These are phyloP conservation scores for Xenopus petersii DNA, from an alignment of 2,797 vertebrate genomes.

Conservation along the genomic window DNA sequence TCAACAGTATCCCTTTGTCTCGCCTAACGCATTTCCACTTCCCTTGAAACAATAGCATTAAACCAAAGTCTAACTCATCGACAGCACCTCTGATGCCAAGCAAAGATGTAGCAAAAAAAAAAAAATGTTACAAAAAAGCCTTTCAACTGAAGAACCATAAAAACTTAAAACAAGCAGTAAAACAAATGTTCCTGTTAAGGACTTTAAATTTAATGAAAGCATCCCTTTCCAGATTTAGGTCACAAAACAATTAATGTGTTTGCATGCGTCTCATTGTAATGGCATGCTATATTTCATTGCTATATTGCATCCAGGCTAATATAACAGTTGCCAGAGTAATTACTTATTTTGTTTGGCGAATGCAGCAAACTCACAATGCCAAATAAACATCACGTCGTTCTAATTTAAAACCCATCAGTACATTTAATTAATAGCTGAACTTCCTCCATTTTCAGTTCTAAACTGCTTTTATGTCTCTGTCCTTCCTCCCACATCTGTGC, in stretches of 20 bases:
- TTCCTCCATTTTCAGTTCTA: constrained; percentile 23
- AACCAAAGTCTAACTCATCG: neutral
- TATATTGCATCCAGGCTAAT: constrained; percentile 40
- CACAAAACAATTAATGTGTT: constrained; percentile 50
- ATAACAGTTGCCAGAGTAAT: constrained; percentile 45
- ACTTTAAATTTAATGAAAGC: constrained; percentile 47
- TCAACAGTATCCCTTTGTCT: neutral
- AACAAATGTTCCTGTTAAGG: constrained; percentile 48
- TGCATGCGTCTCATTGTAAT: constrained; percentile 41
- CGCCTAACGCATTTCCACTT: neutral
- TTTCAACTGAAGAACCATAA: constrained; percentile 42
- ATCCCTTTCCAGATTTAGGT: constrained; percentile 37
- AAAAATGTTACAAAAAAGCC: constrained; percentile 34
- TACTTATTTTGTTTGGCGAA: constrained; percentile 48
- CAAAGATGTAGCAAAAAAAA: constrained; percentile 19
- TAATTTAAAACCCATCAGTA: constrained; percentile 50
- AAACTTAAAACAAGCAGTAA: constrained; percentile 47
- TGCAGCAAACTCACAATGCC: constrained; percentile 45
- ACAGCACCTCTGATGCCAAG: constrained; percentile 14
- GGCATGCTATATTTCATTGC: constrained; percentile 43
- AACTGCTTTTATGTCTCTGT: constrained; percentile 34
- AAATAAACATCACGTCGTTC: constrained; percentile 45
- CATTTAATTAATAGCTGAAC: constrained; percentile 44
- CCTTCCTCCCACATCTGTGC: constrained; percentile 14
- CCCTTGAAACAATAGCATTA: neutral